Base-by-base conservation (phyloP, 2,797 vertebrate species). In the Sebastes jordani region DNA sequence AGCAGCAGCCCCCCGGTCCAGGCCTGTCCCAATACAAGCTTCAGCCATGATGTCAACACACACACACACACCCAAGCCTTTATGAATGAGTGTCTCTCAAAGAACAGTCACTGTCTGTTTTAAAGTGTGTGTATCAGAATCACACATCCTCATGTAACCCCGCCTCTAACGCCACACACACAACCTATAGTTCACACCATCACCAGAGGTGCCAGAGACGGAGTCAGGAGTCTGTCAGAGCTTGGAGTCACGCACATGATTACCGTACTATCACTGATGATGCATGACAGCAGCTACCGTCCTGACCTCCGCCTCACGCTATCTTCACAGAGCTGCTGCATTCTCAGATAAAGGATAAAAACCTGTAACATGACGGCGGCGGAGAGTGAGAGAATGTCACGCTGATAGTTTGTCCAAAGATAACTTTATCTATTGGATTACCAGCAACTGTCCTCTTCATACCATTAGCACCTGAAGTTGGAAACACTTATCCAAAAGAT, bases 11-110 rank as follows among this genome's bases (percentile, higher is more conserved):
- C 59, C 22, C 68, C 59, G 1, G 66, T 63, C 70, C 9, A 5
- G 49, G 75, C 63, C 75, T 67, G 78, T 60, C 74, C 69, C 56
- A n/a, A 22, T 54, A 81, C 46, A 27, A 70, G 80, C 46, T 61
- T 32, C 70, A 71, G 70, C 62, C 70, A 67, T 70, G 73, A 90
- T 66, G 81, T 87, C 83, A 83, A 16, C 38, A 56, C 22, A 54
- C 52, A 52, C 46, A 38, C 78, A 34, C 64, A 62, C 13, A 20
- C 9, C 7, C 38, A 36, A 25, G 29, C 25, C 54, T 81, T 72
- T 52, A 60, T 90, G 82, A 88, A 86, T 79, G 81, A 70, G 49
- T n/a, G 58, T 46, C 73, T 79, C 36, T 74, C 34, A 59, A 69
- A 25, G 56, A 76, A 80, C 70, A 81, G 58, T 61, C 27, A 11